These are phyloP conservation scores for Atherinomorus stipes DNA, from an alignment of 2,113 vertebrate species.

Conservation along the genomic window DNA sequence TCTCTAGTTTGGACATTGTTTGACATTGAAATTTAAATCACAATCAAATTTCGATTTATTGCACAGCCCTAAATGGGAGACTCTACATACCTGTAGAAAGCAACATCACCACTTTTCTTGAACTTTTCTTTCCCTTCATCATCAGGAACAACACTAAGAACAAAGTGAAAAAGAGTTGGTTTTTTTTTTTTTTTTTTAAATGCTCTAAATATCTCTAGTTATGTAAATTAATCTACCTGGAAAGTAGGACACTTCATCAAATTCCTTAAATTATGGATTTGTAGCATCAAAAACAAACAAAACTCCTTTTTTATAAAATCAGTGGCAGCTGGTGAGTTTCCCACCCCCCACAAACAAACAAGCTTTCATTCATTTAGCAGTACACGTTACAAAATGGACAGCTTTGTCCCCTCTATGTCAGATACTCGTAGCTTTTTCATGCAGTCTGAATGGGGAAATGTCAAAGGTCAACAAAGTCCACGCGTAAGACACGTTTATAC, in stretches of 20 bases:
- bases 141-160: conserved; percentile 56
- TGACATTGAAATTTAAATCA: no score
- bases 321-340: neutral
- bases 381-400: neutral
- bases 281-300: no score
- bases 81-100: conserved; percentile 78
- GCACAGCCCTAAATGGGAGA: no score
- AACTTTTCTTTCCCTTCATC: conserved; percentile 69
- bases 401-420: neutral
- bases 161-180: neutral
- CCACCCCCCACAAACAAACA: neutral
- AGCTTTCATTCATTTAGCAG: neutral
- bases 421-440: neutral
- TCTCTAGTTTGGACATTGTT: no score
- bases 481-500: conserved; percentile 3
- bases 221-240: no score
- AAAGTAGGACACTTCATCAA: no score
- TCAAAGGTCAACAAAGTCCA: conserved; percentile 15
- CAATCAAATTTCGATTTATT: no score
- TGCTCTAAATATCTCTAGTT: no score
- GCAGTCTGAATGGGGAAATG: conserved; percentile 5
- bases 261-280: no score
- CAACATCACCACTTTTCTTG: conserved; percentile 75
- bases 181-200: no score
- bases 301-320: no score